phyloP scores from a whole-genome alignment of 2,888 invertebrate species.

The Tuberolachnus salignus region DNA sequence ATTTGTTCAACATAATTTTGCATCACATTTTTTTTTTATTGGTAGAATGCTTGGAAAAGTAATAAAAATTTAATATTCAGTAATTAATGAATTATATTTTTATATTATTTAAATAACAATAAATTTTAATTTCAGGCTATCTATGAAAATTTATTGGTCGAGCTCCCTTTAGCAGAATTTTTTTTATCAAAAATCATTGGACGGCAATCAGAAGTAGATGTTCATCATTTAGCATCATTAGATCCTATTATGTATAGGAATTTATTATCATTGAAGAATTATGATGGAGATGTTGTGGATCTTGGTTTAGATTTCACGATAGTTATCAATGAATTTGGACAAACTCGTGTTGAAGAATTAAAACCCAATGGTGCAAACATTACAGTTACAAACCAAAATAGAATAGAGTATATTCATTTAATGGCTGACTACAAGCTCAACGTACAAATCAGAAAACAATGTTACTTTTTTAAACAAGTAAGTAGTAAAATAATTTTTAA shows the following conservation, averaged over 20 bases:
- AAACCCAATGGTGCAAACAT: conserved; percentile 90
- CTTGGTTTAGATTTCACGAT: conserved; percentile 92
- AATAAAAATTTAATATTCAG: conserved; percentile 58
- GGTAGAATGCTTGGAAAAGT: conserved; percentile 93
- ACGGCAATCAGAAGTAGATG: conserved; percentile 78
- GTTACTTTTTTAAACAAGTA: conserved; percentile 77
- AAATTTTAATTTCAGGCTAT: conserved; percentile 70
- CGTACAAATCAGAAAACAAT: conserved; percentile 84
- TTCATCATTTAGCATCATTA: conserved; percentile 90
- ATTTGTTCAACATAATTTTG: conserved; percentile 82
- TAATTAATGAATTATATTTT: not conserved
- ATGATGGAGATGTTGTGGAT: conserved; percentile 84
- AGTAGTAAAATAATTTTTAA: conserved; percentile 11
- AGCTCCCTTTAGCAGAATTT: conserved; percentile 93
- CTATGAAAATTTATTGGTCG: conserved; percentile 92
- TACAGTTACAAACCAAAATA: conserved; percentile 87
- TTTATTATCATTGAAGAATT: conserved; percentile 83
- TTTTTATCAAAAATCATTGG: conserved; percentile 88
- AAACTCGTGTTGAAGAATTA: conserved; percentile 85
- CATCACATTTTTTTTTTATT: conserved; percentile 91
- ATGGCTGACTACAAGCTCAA: conserved; percentile 96
- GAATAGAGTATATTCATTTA: conserved; percentile 94
- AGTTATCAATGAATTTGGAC: conserved; percentile 86
- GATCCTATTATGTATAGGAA: conserved; percentile 93
- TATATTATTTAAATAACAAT: conserved; percentile 4